A percentile compares a stretch with the other conserved stretches of the same genome.
Conservation (phyloP, 2,888 invertebrate genomes). For the Nesidiocoris tenuis region DNA sequence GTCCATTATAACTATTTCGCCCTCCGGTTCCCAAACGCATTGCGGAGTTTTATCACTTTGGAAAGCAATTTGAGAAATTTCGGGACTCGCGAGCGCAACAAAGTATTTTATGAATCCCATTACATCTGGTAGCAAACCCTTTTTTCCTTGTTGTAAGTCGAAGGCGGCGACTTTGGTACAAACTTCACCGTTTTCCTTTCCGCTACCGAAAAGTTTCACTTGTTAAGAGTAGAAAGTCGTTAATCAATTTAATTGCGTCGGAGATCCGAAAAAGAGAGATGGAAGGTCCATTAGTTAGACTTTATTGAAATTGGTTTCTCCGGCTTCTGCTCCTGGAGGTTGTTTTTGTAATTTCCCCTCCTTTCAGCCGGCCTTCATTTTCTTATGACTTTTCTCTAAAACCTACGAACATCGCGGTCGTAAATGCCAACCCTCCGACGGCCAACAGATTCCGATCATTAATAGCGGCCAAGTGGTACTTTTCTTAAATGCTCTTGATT, state of each 20-base stretch:
- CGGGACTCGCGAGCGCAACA: slow-evolving; percentile 5
- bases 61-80: neutral
- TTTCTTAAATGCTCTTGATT: no score
- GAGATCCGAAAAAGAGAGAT: slow-evolving; percentile 27
- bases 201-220: slow-evolving; percentile 26
- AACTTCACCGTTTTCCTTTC: slow-evolving; percentile 35
- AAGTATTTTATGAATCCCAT: slow-evolving; percentile 37
- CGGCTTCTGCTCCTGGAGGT: neutral
- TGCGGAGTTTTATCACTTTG: neutral
- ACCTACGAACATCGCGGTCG: neutral
- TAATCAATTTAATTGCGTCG: slow-evolving; percentile 40
- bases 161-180: slow-evolving; percentile 26
- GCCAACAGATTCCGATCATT: no score
- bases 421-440: neutral
- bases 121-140: slow-evolving; percentile 22
- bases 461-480: no score
- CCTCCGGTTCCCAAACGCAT: neutral
- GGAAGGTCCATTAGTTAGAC: slow-evolving; percentile 38
- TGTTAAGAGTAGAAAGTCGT: slow-evolving; percentile 38
- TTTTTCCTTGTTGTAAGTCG: slow-evolving; percentile 3
- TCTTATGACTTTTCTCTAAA: slow-evolving; percentile 3
- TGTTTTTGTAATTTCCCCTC: neutral
- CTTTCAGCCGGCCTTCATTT: neutral
- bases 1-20: neutral
- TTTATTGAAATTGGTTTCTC: slow-evolving; percentile 39